Evolutionary conservation across 2,797 vertebrate genomes (phyloP), one percentile per base, ranked within the genome.

Genomic region (Propithecus perrieri): DNA sequence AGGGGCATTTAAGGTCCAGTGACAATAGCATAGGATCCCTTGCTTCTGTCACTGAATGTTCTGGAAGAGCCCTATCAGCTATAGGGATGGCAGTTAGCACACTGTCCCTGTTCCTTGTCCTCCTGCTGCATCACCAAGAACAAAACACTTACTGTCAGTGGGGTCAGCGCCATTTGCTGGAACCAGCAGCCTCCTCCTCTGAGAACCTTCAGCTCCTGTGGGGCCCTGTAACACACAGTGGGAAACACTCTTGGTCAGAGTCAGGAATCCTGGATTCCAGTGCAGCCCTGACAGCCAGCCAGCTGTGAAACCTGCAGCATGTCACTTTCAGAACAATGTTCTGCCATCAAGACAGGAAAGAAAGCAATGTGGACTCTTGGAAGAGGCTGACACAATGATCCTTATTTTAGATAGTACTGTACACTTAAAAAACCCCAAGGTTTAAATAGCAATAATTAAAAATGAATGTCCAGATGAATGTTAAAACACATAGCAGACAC

Each of bases 151-250:
- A 98, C 98, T 1, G 0, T 0, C 0, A 8, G 12, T 0, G 0
- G 88, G 13, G 10, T 96, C 75, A 12, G 4, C 6, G 4, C 17
- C 84, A 1, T n/a, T 2, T 5, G 10, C 50, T 0, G 97, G 98
- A 84, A 98, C 65, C 33, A 98, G 93, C 43, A 0, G 92, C 61
- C 26, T 33, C 33, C n/a, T 14, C 28, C 24, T 65, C 55, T 0
- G 5, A 22, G 55, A 28, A 53, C 0, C 2, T 0, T 5, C 48
- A 24, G 5, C 1, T 7, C 6, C 15, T 0, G 5, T 8, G 8
- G 2, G 55, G 2, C 13, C 28, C 95, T 96, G n/a, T 55, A 74
- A 89, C 46, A 76, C 20, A 69, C 7, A 59, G 33, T 13, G 61
- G 63, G 38, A 30, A 46, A 28, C 55, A 20, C 22, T 55, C 24